Base-by-base conservation (phyloP, 2,113 vertebrate species). In the Pseudorectes ferrugineus region DNA sequence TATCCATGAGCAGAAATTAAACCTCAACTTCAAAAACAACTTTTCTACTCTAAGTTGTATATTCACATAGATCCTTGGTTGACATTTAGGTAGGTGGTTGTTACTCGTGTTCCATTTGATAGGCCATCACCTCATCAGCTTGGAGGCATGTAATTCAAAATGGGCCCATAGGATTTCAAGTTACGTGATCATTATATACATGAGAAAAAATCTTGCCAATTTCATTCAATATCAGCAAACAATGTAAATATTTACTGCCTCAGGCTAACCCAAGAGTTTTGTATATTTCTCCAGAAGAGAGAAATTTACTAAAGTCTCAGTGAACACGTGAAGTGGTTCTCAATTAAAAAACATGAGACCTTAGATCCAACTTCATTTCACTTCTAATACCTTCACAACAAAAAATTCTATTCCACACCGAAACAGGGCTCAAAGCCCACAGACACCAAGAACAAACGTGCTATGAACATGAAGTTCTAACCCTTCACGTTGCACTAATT, bases 331-430 rank as follows among this genome's bases (percentile, higher is more conserved):
- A 38, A 52, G 11, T 1, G 2, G 7, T 12, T 88, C 31, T 49
- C 59, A 38, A 3, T 12, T 18, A 33, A 62, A 61, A 42, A 66
- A 11, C 2, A 40, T 1, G 1, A 84, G 26, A 79, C n/a, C n/a
- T 54, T 5, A 45, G 9, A 66, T 8, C 5, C 26, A 61, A 48
- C 12, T 78, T 49, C 9, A 18, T n/a, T 73, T 72, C 0, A 2
- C 8, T 86, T 66, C 28, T 46, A 62, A 26, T 3, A 42, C 2
- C 18, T 52, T 40, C 0, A 0, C 25, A 65, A 57, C 0, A 5
- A 55, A 81, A 70, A 78, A 14, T 3, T 40, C 21, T 29, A 14
- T 21, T 65, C 35, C 19, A 10, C 58, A 46, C 5, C 29, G 73
- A 43, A 63, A 2, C 3, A 1, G 66, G 17, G 23, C 25, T 54